These are phyloP conservation scores for Tachyglossus aculeatus DNA, from an alignment of 2,797 vertebrate genomes.

Conservation along the genomic window DNA sequence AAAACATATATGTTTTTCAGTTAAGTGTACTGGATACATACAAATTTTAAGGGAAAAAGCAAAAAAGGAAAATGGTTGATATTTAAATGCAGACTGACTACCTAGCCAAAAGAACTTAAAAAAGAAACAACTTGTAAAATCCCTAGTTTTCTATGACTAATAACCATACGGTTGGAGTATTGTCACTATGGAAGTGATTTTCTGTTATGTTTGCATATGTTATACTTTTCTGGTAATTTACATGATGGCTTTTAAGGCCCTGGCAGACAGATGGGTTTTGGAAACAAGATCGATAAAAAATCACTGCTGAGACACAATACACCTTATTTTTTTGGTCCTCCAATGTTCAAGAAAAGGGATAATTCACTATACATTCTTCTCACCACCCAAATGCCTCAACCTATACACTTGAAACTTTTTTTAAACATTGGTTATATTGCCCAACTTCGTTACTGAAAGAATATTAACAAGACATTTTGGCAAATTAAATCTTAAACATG, in stretches of 20 bases:
- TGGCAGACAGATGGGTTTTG: slow-evolving; percentile 76
- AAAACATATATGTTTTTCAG: slow-evolving; percentile 83
- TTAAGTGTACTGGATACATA: slow-evolving; percentile 87
- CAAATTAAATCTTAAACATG: slow-evolving; percentile 92
- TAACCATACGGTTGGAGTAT: slow-evolving; percentile 77
- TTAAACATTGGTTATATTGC: slow-evolving; percentile 83
- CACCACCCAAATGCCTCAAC: slow-evolving; percentile 80
- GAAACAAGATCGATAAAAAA: slow-evolving; percentile 78
- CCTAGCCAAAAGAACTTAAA: slow-evolving; percentile 75
- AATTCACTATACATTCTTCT: slow-evolving; percentile 75
- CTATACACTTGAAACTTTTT: slow-evolving; percentile 77
- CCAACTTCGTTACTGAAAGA: slow-evolving; percentile 79
- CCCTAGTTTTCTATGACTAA: slow-evolving; percentile 79
- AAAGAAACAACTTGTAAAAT: slow-evolving; percentile 73
- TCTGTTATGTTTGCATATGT: slow-evolving; percentile 78
- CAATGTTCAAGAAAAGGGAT: slow-evolving; percentile 80
- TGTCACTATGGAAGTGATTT: slow-evolving; percentile 77
- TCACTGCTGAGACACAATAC: slow-evolving; percentile 78
- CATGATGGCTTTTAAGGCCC: slow-evolving; percentile 80
- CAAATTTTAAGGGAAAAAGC: slow-evolving; percentile 83
- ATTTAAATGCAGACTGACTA: slow-evolving; percentile 83
- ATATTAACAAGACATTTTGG: slow-evolving; percentile 90
- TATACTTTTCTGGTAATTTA: slow-evolving; percentile 79
- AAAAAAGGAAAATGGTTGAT: slow-evolving; percentile 80
- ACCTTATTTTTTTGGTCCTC: slow-evolving; percentile 84